phyloP scores from a whole-genome alignment of 2,113 vertebrate species.

The Myrmecophaga tridactyla region DNA sequence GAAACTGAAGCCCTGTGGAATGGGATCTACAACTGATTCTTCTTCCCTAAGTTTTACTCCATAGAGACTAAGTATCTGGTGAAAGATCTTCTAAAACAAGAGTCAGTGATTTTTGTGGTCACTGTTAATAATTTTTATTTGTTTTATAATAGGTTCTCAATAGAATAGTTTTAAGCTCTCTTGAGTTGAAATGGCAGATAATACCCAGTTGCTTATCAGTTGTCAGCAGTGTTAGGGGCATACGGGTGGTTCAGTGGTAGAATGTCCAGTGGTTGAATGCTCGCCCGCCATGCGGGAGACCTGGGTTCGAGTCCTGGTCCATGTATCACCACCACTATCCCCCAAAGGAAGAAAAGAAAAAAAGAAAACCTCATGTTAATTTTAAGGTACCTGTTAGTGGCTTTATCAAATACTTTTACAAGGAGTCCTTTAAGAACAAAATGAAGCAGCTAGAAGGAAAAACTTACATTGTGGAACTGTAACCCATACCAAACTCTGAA shows the following conservation, averaged over 20 bases:
- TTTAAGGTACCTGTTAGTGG: neutral
- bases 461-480: too few relatives aligned
- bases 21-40: neutral
- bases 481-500: too few relatives aligned
- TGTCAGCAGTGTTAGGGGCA: neutral
- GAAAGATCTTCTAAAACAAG: neutral
- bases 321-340: too few relatives aligned
- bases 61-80: neutral
- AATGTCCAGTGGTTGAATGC: too few relatives aligned
- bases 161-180: neutral
- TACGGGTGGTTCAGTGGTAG: too few relatives aligned
- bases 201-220: neutral
- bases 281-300: too few relatives aligned
- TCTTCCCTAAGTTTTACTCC: neutral
- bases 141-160: neutral
- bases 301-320: too few relatives aligned
- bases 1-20: neutral
- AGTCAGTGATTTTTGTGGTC: neutral
- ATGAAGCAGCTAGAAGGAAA: neutral
- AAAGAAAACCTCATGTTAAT: neutral
- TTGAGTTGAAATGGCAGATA: neutral
- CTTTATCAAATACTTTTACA: neutral
- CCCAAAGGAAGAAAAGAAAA: too few relatives aligned
- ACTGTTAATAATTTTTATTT: neutral
- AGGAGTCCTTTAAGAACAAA: neutral